A percentile compares a stretch with the other conserved stretches of the same genome.
Conservation (phyloP, 2,888 invertebrate genomes). For the Ferdinandea cuprea region DNA sequence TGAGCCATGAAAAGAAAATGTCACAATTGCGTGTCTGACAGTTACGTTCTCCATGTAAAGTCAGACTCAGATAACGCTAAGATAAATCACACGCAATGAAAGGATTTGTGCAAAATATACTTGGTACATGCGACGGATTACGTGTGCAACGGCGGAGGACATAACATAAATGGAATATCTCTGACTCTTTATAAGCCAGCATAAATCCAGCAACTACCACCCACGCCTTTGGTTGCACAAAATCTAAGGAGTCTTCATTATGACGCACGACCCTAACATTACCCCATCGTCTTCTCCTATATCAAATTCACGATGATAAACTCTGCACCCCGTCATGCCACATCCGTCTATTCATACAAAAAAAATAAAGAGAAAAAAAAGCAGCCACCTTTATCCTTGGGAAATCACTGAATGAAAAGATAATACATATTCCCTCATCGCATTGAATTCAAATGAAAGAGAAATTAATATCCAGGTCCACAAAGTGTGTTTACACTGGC, state of each 20-base stretch:
- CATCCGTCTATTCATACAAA: not conserved
- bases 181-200: not conserved
- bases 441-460: constrained; percentile 17
- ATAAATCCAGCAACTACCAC: not conserved
- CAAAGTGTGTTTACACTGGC: constrained; percentile 22
- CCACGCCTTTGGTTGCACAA: not conserved
- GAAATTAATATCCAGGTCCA: constrained; percentile 38
- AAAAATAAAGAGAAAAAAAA: too few relatives aligned
- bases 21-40: too few relatives aligned
- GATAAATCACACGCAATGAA: not conserved
- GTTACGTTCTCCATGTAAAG: too few relatives aligned
- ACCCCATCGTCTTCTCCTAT: constrained; percentile 3
- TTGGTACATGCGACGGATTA: not conserved
- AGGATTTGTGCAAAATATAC: not conserved
- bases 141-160: not conserved
- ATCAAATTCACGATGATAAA: constrained; percentile 6
- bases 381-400: constrained; percentile 10
- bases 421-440: constrained; percentile 17
- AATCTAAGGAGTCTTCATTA: not conserved
- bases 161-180: not conserved
- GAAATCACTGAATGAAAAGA: constrained; percentile 29
- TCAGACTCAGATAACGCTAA: too few relatives aligned
- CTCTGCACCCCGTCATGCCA: not conserved
- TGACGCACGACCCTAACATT: not conserved
- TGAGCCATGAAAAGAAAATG: too few relatives aligned